These are phyloP conservation scores for Papilio xuthus DNA, from an alignment of 1,140 invertebrate genomes.

Conservation along the genomic window DNA sequence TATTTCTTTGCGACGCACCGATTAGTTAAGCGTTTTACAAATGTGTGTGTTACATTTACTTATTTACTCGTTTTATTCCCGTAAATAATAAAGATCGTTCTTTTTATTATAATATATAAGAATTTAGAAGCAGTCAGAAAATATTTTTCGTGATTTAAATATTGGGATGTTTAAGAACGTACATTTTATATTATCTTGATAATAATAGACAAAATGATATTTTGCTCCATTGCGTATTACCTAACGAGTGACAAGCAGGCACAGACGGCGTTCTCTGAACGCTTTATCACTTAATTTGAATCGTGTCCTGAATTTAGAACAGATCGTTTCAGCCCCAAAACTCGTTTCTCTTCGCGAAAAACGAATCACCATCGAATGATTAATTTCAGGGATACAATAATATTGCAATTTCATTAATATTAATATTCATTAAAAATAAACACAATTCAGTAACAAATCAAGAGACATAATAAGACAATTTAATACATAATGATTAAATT, in stretches of 20 bases:
- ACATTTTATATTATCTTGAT: background rate
- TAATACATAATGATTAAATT: no score
- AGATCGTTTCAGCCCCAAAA: slow-evolving; percentile 49
- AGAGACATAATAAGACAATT: background rate
- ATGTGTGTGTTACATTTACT: background rate
- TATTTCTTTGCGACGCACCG: background rate
- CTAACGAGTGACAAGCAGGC: slow-evolving; percentile 57
- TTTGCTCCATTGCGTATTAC: slow-evolving; percentile 51
- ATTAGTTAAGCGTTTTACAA: background rate
- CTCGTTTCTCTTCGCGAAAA: slow-evolving; percentile 52
- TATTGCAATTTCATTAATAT: slow-evolving; percentile 19
- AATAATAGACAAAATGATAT: slow-evolving; percentile 29
- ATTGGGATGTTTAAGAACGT: background rate
- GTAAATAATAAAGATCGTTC: background rate
- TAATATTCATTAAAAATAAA: background rate
- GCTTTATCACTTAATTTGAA: slow-evolving; percentile 77
- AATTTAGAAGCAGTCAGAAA: background rate
- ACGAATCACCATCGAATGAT: slow-evolving; percentile 57
- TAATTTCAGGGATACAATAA: slow-evolving; percentile 43
- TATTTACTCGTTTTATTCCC: background rate
- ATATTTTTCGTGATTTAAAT: background rate
- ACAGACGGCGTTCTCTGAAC: slow-evolving; percentile 59
- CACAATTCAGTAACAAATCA: background rate
- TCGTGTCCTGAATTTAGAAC: slow-evolving; percentile 70
- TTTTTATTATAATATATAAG: background rate